Evolutionary conservation across 2,113 vertebrate species (phyloP), one percentile per base, ranked within the genome.

Genomic region (Tenebrosternarchus preto): DNA sequence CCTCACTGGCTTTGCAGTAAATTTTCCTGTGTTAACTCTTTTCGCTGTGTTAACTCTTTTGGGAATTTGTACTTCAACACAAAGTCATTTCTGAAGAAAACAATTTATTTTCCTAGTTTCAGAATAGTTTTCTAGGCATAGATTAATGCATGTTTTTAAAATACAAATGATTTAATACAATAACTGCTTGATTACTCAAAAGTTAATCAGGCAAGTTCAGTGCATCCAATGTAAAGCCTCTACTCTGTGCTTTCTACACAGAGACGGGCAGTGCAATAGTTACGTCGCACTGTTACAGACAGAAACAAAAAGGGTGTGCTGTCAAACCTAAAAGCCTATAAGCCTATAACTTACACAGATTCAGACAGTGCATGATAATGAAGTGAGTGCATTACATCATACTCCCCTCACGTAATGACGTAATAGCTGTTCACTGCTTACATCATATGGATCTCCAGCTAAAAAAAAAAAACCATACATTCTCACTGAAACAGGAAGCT

Each of bases 361-460:
- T 31, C 55, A 53, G 81, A 9, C 2, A 46, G n/a, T 15, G 61
- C n/a, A 27, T 36, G 5, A 70, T 16, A 36, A 19, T 24, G 55
- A 59, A 12, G 16, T 57, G 17, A 33, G 3, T 55, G 46, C 24
- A 73, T 16, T 57, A 50, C 55, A 50, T 76, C 36, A 24, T 20
- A 43, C 19, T 20, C 53, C n/a, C 1, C 59, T 73, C 60, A 56
- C 22, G 69, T 16, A 75, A 71, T 78, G 43, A 73, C 24, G 27
- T 1, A 57, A 56, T 71, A 81, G 29, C 56, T 81, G 29, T 78
- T 46, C 7, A 73, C n/a, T 15, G 20, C 75, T 78, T 67, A 78
- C 66, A 50, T 76, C 66, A 81, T 56, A 61, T 27, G 33, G 46
- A 50, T 29, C 24, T 59, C 19, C 55, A 31, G 50, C 36, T 39